A percentile compares a stretch with the other conserved stretches of the same genome.
phyloP scores from a whole-genome alignment of 2,888 invertebrate species.

The Coelopa pilipes region DNA sequence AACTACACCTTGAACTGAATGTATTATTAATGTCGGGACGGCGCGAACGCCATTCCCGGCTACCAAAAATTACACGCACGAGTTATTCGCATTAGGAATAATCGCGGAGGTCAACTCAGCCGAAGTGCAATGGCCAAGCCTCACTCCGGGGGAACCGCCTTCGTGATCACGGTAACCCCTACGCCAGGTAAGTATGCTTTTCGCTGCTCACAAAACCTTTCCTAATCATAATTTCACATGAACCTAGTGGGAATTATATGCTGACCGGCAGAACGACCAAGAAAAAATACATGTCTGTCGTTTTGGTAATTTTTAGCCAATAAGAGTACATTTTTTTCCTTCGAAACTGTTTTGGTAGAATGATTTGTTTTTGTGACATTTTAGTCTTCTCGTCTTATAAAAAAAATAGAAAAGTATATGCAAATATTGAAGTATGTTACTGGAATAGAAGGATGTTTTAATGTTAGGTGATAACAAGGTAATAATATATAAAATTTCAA shows the following conservation, averaged over 20 bases:
- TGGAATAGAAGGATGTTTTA: too few relatives aligned
- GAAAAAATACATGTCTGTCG: too few relatives aligned
- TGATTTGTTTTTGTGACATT: too few relatives aligned
- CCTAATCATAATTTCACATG: background rate
- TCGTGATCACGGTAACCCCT: slow-evolving; percentile 57
- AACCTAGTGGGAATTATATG: slow-evolving; percentile 29
- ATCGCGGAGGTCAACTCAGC: slow-evolving; percentile 68
- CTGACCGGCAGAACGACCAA: background rate
- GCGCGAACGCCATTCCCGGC: slow-evolving; percentile 75
- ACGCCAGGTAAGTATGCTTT: slow-evolving; percentile 57
- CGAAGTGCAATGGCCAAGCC: slow-evolving; percentile 53
- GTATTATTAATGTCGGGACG: slow-evolving; percentile 67
- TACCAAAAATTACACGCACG: slow-evolving; percentile 77
- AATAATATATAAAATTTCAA: too few relatives aligned
- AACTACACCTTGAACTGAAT: too few relatives aligned
- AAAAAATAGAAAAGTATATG: too few relatives aligned
- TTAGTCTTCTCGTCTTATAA: too few relatives aligned
- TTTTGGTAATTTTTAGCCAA: too few relatives aligned
- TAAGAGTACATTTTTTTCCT: too few relatives aligned
- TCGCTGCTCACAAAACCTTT: background rate
- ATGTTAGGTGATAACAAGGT: too few relatives aligned
- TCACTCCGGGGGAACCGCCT: slow-evolving; percentile 57
- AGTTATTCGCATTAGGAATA: slow-evolving; percentile 79
- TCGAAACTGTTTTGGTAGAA: too few relatives aligned
- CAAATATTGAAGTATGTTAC: too few relatives aligned